Base-by-base conservation (phyloP, 2,888 invertebrate genomes). In the Gasteruption jaculator region DNA sequence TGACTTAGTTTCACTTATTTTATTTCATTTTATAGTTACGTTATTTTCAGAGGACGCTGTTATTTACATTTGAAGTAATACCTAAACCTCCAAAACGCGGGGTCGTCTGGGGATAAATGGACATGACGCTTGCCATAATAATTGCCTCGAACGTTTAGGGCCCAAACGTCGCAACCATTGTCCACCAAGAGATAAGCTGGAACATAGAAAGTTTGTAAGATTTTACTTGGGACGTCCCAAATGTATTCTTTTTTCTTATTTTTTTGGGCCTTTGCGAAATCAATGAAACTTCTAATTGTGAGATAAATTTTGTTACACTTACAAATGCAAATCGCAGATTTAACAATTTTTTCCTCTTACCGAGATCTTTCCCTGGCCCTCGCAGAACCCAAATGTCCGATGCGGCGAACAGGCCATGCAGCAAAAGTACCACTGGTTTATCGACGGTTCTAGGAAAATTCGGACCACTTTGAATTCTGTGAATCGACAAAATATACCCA, bases 1-100 rank as follows among this genome's bases (percentile, higher is more conserved):
- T 11, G 19, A 15, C 26, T 22, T 19, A 19, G 11, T 22, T 30
- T 7, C 14, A 30, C 8, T 22, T 1, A 35, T 12, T 8, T 24
- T 4, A 8, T 2, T 34, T 8, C 24, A 8, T 38, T 31, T 21
- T 31, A 11, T 8, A 22, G 16, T 12, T 36, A 7, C 8, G 2
- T 32, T 32, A 14, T 14, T 5, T 16, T 7, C 19, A 15, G 19
- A 34, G 22, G 11, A n/a, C 10, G 11, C 8, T 34, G 20, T 19
- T 8, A 22, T 6, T 34, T 10, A 2, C n/a, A 11, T 30, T 30
- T 20, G 19, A 18, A 27, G 5, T 29, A 2, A 7, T 41, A 59
- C 59, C 57, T 59, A 24, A 58, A 59, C 20, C 48, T 24, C 59
- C 59, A 60, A 33, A 57, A 60, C 33, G 53, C 43, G 4, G 52